These are phyloP conservation scores for Regulus satrapa DNA, from an alignment of 2,113 vertebrate species.

Conservation along the genomic window DNA sequence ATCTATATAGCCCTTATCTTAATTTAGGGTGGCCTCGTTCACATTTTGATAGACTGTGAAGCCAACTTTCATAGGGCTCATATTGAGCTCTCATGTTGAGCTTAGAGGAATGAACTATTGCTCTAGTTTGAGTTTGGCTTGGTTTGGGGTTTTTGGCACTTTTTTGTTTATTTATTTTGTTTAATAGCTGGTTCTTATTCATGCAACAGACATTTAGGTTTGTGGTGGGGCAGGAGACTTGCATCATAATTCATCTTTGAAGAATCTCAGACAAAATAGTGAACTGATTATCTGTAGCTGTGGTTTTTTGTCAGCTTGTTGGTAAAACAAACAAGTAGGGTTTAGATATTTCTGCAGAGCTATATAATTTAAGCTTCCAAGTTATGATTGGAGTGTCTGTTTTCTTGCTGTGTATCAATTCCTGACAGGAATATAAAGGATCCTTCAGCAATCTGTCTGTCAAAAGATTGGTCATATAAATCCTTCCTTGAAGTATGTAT, in stretches of 20 bases:
- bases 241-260: background rate
- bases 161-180: background rate
- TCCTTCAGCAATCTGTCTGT: background rate
- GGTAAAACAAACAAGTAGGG: background rate
- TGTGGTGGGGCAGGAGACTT: background rate
- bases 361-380: background rate
- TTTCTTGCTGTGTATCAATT: background rate
- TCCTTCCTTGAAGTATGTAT: background rate
- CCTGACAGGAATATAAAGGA: background rate
- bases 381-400: background rate
- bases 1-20: rapidly evolving
- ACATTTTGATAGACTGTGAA: background rate
- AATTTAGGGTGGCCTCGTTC: rapidly evolving
- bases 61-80: rapidly evolving
- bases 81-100: background rate
- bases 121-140: background rate
- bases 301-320: background rate
- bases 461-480: background rate
- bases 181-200: background rate
- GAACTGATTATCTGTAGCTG: background rate
- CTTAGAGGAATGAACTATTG: background rate
- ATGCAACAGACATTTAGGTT: background rate
- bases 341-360: background rate
- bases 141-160: background rate
- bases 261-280: background rate